These are phyloP conservation scores for Microctenopoma lineatum DNA, from an alignment of 2,797 vertebrate genomes.

Conservation along the genomic window DNA sequence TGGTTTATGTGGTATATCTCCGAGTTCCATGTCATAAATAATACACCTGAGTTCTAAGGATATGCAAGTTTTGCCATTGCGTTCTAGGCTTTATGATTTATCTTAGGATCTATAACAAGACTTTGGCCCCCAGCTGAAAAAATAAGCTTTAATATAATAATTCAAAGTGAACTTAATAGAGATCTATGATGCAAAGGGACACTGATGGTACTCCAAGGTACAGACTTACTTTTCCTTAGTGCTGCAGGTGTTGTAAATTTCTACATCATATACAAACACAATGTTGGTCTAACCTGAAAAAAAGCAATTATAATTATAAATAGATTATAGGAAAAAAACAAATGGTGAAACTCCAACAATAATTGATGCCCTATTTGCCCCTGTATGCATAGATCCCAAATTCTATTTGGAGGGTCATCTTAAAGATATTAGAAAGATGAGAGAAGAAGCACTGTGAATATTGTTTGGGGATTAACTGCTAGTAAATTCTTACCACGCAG, in stretches of 20 bases:
- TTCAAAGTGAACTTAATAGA: constrained; percentile 54
- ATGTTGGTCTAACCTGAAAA: background rate
- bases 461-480: constrained; percentile 26
- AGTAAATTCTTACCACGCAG: constrained; percentile 21
- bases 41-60: constrained; percentile 69
- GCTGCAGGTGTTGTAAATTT: constrained; percentile 13
- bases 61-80: constrained; percentile 60
- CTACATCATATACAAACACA: constrained; percentile 9
- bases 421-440: constrained; percentile 4
- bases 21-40: constrained; percentile 71
- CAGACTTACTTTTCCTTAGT: constrained; percentile 3
- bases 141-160: constrained; percentile 60
- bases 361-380: constrained; percentile 12
- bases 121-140: constrained; percentile 50
- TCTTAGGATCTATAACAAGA: constrained; percentile 42
- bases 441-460: background rate
- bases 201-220: constrained; percentile 38
- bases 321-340: too few relatives aligned
- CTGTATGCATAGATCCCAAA: background rate
- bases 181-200: constrained; percentile 52
- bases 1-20: constrained; percentile 63
- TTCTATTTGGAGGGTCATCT: background rate
- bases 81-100: constrained; percentile 64
- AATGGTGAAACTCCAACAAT: constrained; percentile 2
- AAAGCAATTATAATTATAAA: background rate